Base-by-base conservation (phyloP, 2,113 vertebrate genomes). In the Callionymus lyra region DNA sequence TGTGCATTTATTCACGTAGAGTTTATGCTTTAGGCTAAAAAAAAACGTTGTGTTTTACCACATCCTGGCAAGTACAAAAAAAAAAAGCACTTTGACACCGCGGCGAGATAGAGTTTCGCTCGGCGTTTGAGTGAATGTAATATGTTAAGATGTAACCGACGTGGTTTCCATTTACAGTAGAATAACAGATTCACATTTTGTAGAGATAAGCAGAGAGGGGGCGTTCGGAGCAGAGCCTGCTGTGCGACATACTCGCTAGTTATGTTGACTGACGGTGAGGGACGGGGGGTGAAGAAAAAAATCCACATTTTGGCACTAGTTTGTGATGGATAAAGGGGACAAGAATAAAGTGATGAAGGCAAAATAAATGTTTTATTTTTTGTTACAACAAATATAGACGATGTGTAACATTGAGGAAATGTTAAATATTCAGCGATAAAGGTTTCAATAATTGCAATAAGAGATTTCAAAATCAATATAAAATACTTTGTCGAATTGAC, bases 1-100 rank as follows among this genome's bases (percentile, higher is more conserved):
- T 75, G 70, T 72, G 72, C 62, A 70, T 74, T n/a, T n/a, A n/a
- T n/a, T 72, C 74, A 74, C 68, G 50, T 56, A 59, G 75, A 72
- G 74, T 81, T 84, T 81, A 68, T 35, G 84, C 83, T 84, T 78
- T 68, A 75, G 84, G 84, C 84, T n/a, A n/a, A n/a, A n/a, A n/a
- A n/a, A 79, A 85, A 75, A 78, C 72, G 57, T 56, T 69, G 65
- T 71, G 68, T 71, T 73, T 58, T 58, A 49, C 72, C 51, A 69
- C 74, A 70, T 71, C 72, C 76, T 61, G 66, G 48, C 68, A 44
- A n/a, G 59, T 61, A 83, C 71, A 66, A 83, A 83, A 80, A 77
- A 69, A 66, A 83, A 83, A 80, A 77, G 70, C 60, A 80, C 70
- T 82, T 82, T 75, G 67, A 79, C 79, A 67, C 63, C 74, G 72